These are phyloP conservation scores for Polyploca ridens DNA, from an alignment of 2,888 invertebrate genomes.

Conservation along the genomic window DNA sequence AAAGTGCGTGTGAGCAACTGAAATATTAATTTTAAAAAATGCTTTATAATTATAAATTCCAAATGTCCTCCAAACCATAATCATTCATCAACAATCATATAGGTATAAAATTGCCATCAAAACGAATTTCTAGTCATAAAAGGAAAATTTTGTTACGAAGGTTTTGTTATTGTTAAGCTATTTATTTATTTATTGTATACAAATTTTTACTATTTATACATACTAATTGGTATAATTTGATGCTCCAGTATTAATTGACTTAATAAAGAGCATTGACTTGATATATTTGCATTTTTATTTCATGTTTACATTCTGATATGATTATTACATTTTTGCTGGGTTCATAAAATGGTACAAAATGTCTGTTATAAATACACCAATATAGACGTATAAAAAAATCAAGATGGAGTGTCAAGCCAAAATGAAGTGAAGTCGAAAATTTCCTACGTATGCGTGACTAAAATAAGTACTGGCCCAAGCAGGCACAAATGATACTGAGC, in stretches of 20 bases:
- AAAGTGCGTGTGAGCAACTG: background rate
- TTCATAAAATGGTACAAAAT: constrained; percentile 1
- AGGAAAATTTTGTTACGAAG: constrained; percentile 57
- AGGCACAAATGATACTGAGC: too few species aligned
- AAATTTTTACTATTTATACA: constrained; percentile 75
- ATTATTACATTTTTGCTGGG: constrained; percentile 13
- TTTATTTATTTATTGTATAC: constrained; percentile 78
- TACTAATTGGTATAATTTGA: constrained; percentile 63
- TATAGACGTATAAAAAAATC: too few species aligned
- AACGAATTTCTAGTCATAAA: constrained; percentile 72
- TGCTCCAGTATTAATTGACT: constrained; percentile 74
- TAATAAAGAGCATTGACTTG: constrained; percentile 74
- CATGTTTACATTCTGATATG: constrained; percentile 14
- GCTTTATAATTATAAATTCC: constrained; percentile 8
- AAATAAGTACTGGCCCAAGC: too few species aligned
- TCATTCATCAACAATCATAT: constrained; percentile 28
- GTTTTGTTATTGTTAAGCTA: constrained; percentile 25
- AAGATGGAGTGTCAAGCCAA: too few species aligned
- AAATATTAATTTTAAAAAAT: background rate
- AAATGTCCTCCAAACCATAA: constrained; percentile 15
- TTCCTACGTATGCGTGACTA: too few species aligned
- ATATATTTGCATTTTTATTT: constrained; percentile 17
- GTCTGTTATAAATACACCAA: background rate
- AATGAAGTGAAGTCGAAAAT: too few species aligned
- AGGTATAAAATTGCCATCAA: constrained; percentile 36